Evolutionary conservation across 2,888 invertebrate genomes (phyloP).

Genomic region (Aspidapion aeneum): DNA sequence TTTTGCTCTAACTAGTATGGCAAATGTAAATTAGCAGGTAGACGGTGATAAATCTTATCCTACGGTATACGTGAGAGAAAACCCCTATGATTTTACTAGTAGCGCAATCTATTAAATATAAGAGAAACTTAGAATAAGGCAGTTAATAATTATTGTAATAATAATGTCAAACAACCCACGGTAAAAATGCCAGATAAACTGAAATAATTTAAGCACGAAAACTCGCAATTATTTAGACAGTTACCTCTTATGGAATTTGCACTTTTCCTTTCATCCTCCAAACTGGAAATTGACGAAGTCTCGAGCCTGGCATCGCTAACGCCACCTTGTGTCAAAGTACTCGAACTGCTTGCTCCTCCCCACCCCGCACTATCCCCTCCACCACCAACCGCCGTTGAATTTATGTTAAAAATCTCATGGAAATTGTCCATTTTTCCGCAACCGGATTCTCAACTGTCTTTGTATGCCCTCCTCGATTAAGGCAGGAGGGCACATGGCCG

Average conservation of each 20-base stretch:
- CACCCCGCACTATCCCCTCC: slow-evolving; percentile 33
- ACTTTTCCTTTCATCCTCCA: slow-evolving; percentile 55
- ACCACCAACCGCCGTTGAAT: slow-evolving; percentile 37
- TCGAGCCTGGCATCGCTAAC: neutral
- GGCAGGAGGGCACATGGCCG: slow-evolving; percentile 35
- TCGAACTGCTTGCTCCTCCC: slow-evolving; percentile 25
- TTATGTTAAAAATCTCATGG: slow-evolving; percentile 47
- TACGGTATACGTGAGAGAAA: too few relatives aligned
- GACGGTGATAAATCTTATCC: too few relatives aligned
- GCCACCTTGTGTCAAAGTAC: slow-evolving; percentile 33
- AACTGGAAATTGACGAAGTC: neutral
- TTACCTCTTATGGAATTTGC: slow-evolving; percentile 66
- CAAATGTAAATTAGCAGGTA: too few relatives aligned
- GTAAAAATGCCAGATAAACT: too few relatives aligned
- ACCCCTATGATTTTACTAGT: too few relatives aligned
- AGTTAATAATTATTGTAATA: too few relatives aligned
- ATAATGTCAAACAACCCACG: too few relatives aligned
- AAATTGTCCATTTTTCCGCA: slow-evolving; percentile 48
- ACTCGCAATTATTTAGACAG: too few relatives aligned
- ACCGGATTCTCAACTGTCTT: slow-evolving; percentile 26
- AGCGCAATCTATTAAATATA: too few relatives aligned
- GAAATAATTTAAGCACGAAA: too few relatives aligned
- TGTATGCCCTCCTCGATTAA: slow-evolving; percentile 23
- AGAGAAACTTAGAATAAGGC: too few relatives aligned
- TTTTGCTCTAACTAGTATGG: too few relatives aligned